These are phyloP conservation scores for Drosophila mulleri DNA, from an alignment of 2,888 invertebrate genomes.

Conservation along the genomic window DNA sequence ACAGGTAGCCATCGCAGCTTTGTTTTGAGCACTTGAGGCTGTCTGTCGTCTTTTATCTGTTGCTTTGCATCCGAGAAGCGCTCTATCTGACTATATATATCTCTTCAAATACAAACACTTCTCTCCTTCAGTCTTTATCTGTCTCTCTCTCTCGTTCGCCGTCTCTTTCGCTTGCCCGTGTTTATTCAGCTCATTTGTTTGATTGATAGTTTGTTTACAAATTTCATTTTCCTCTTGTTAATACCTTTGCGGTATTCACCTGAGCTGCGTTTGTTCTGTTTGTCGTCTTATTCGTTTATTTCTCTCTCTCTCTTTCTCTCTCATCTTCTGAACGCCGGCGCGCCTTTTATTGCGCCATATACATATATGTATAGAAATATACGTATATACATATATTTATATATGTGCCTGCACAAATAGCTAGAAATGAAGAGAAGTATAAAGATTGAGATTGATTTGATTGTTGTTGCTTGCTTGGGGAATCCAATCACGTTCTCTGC, in stretches of 20 bases:
- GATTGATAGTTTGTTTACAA: slow-evolving; percentile 81
- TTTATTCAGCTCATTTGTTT: slow-evolving; percentile 62
- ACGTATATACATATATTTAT: neutral
- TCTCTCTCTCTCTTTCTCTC: slow-evolving; percentile 20
- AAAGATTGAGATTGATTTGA: slow-evolving; percentile 68
- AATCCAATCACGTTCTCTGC: slow-evolving; percentile 65
- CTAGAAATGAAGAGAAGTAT: slow-evolving; percentile 18
- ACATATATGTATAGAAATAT: neutral
- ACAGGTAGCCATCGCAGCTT: slow-evolving; percentile 56
- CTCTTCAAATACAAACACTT: slow-evolving; percentile 8
- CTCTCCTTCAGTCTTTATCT: slow-evolving; percentile 8
- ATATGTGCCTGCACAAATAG: slow-evolving; percentile 11
- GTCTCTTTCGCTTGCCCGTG: slow-evolving; percentile 27
- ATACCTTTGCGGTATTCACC: slow-evolving; percentile 53
- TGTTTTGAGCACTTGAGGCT: slow-evolving; percentile 53
- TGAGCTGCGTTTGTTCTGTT: slow-evolving; percentile 32
- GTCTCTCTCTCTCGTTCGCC: slow-evolving; percentile 19
- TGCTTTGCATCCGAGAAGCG: slow-evolving; percentile 36
- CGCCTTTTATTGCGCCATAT: slow-evolving; percentile 56
- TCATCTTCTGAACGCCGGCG: slow-evolving; percentile 37
- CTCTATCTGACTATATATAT: slow-evolving; percentile 20
- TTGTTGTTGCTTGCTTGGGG: slow-evolving; percentile 61
- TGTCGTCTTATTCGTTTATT: slow-evolving; percentile 17
- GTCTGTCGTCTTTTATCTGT: slow-evolving; percentile 45
- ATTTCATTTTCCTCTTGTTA: slow-evolving; percentile 60